Percentiles rank a stretch among this genome's conserved stretches.
These are phyloP conservation scores for Gorsachius goisagi DNA, from an alignment of 2,113 vertebrate species.

Conservation along the genomic window DNA sequence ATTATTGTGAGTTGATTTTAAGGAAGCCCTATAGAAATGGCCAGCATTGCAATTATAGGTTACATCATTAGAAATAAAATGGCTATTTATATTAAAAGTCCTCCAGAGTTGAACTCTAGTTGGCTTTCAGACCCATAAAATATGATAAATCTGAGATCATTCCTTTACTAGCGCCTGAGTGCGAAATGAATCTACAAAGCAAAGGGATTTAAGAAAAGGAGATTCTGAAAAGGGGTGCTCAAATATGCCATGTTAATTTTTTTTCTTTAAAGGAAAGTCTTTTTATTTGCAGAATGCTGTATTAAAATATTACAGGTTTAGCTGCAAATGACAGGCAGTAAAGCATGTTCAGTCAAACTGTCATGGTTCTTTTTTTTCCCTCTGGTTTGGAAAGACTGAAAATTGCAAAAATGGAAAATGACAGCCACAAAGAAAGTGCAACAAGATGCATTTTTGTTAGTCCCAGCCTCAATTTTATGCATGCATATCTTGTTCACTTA, in stretches of 20 bases:
- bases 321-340: background rate
- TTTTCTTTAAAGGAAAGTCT: background rate
- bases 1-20: background rate
- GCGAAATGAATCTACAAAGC: background rate
- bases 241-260: background rate
- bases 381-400: conserved; percentile 19
- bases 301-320: background rate
- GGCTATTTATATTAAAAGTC: background rate
- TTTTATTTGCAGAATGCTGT: conserved; percentile 3
- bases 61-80: background rate
- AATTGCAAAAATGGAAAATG: background rate
- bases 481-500: conserved; percentile 12
- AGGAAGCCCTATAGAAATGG: background rate
- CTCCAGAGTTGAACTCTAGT: background rate
- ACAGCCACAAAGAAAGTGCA: conserved; percentile 18
- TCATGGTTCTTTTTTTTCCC: conserved; percentile 35
- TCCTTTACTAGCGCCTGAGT: background rate
- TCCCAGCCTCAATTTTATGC: background rate
- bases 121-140: background rate
- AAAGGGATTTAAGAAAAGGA: background rate
- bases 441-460: conserved; percentile 6
- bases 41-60: background rate
- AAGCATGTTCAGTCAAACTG: background rate
- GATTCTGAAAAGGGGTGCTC: background rate
- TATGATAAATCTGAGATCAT: background rate